Evolutionary conservation across 2,113 vertebrate genomes (phyloP).

Genomic region (Indri indri): DNA sequence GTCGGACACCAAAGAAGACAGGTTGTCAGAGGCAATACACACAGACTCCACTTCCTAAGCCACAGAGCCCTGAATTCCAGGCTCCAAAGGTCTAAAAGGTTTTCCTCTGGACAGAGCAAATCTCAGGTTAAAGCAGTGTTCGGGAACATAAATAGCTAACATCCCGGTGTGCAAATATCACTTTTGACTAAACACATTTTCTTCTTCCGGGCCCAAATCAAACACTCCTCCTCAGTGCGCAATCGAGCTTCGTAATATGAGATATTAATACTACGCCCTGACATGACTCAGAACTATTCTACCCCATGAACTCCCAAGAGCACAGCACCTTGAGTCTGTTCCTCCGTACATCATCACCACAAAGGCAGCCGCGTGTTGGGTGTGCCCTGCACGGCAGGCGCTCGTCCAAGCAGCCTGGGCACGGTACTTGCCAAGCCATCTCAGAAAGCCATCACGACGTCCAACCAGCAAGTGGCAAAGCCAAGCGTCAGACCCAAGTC

Average conservation of each 20-base stretch:
- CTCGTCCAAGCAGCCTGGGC: not conserved
- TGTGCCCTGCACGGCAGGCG: fast-evolving
- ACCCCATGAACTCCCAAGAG: not conserved
- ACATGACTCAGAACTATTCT: not conserved
- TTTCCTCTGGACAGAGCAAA: not conserved
- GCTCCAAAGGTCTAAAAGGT: not conserved
- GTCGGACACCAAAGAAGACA: not conserved
- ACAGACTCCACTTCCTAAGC: not conserved
- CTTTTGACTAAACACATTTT: constrained; percentile 35
- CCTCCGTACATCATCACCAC: not conserved
- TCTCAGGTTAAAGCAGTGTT: not conserved
- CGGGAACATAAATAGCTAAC: constrained; percentile 25
- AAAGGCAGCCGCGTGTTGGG: fast-evolving
- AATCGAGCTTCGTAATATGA: not conserved
- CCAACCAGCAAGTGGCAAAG: not conserved
- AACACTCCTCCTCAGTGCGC: not conserved
- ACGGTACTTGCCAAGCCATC: fast-evolving
- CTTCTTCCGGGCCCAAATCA: constrained; percentile 15
- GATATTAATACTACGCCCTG: not conserved
- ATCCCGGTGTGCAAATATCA: constrained; percentile 31
- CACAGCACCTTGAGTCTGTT: not conserved
- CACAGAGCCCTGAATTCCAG: not conserved
- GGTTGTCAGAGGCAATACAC: not conserved
- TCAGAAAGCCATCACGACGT: not conserved
- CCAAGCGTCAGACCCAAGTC: no score